Base-by-base conservation (phyloP, 2,888 invertebrate species). In the Drosophila lutescens region DNA sequence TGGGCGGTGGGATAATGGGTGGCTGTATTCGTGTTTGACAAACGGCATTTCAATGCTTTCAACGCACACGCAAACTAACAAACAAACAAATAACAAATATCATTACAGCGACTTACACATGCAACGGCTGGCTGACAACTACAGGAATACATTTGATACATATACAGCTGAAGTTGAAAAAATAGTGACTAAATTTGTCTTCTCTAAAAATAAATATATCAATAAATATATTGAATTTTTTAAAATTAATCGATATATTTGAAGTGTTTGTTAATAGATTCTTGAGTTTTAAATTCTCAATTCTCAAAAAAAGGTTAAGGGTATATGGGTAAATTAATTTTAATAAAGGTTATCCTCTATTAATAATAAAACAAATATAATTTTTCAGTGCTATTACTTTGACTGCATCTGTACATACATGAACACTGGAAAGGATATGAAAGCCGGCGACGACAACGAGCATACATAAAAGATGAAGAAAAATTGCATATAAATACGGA, bases 381-480 rank as follows among this genome's bases (percentile, higher is more conserved):
- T n/a, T n/a, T 13, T n/a, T 13, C 9, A 9, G 10, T 17, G 7
- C 54, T 59, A 60, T 23, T 46, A 2, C 7, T 10, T 15, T 60
- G 6, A 4, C 10, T 9, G 1, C 10, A 5, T 15, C 30, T 61
- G 61, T 61, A 20, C 20, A 15, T 15, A 34, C 41, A 43, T 86
- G 79, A 74, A 78, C 74, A 84, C 79, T 86, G 72, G 71, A 79
- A 85, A 75, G 87, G 82, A 84, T 85, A 85, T 86, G 85, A 85
- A 81, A 87, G 82, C 57, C 82, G 67, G 76, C 61, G 79, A 79
- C 71, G 84, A 86, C 83, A 84, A 72, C 76, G 82, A 69, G 74
- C 76, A 86, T 84, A 86, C 85, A 84, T 84, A 84, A 84, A 87
- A 87, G 78, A 84, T 84, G 83, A 86, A 81, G 79, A 81, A 70